These are phyloP conservation scores for Benthochromis sp. DNA, from an alignment of 2,113 vertebrate species.

Conservation along the genomic window DNA sequence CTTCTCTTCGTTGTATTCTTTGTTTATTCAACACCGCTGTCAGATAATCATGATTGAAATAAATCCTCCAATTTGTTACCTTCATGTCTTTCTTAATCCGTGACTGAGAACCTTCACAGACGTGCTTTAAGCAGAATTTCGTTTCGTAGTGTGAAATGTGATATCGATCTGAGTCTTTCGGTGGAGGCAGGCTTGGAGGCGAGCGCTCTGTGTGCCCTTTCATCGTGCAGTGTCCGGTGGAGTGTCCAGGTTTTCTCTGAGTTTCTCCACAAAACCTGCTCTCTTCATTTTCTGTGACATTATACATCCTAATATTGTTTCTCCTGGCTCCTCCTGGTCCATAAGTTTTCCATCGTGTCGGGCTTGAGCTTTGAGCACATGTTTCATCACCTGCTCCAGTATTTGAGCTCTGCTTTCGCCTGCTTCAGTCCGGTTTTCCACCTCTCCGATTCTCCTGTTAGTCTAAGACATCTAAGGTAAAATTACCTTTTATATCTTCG, in stretches of 20 bases:
- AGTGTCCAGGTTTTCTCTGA: not conserved
- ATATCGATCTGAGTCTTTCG: not conserved
- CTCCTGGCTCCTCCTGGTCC: not conserved
- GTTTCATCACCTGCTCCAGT: not conserved
- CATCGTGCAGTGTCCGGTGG: not conserved
- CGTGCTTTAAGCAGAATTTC: rapidly evolving
- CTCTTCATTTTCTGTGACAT: not conserved
- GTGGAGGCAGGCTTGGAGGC: not conserved
- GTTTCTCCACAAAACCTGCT: not conserved
- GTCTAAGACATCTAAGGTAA: not conserved
- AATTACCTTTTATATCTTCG: not conserved
- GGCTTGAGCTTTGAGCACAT: not conserved
- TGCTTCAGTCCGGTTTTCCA: not conserved
- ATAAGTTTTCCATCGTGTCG: not conserved
- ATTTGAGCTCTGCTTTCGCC: rapidly evolving
- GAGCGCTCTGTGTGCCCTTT: not conserved
- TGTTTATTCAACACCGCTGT: not conserved
- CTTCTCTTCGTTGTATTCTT: not conserved
- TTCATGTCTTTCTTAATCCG: not conserved
- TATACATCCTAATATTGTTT: not conserved
- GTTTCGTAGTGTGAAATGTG: rapidly evolving
- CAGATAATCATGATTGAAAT: not conserved
- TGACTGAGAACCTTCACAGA: not conserved
- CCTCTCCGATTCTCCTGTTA: not conserved
- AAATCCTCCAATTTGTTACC: not conserved